Evolutionary conservation across 2,113 vertebrate genomes (phyloP).

Genomic region (Setophaga kirtlandii): DNA sequence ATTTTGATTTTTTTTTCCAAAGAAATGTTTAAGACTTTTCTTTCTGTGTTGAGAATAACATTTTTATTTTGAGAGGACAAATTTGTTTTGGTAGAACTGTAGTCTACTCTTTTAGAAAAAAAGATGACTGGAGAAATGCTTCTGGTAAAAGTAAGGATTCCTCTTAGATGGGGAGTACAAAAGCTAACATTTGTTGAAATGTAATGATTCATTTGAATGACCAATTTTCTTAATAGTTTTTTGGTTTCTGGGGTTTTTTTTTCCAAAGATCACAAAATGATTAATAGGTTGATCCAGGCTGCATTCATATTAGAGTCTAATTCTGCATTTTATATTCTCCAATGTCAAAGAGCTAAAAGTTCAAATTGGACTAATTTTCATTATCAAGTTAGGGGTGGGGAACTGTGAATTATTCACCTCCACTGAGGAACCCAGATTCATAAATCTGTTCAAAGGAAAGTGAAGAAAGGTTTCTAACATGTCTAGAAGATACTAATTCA

Average conservation of each 20-base stretch:
- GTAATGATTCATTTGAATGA: slow-evolving; percentile 57
- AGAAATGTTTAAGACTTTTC: not conserved
- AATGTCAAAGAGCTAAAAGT: slow-evolving; percentile 25
- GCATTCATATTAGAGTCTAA: slow-evolving; percentile 31
- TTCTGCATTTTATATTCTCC: slow-evolving; percentile 36
- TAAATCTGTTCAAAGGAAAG: slow-evolving; percentile 26
- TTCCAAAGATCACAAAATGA: slow-evolving; percentile 27
- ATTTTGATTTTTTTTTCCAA: not conserved
- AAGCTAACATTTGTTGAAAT: slow-evolving; percentile 58
- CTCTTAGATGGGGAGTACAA: not conserved
- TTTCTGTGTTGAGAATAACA: not conserved
- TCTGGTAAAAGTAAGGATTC: not conserved
- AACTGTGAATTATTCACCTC: slow-evolving; percentile 49
- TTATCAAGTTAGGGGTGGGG: slow-evolving; percentile 41
- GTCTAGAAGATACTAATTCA: not conserved
- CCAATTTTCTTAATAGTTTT: slow-evolving; percentile 48
- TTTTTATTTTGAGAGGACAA: not conserved
- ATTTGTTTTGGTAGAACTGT: not conserved
- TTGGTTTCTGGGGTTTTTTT: not conserved
- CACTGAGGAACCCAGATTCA: slow-evolving; percentile 21
- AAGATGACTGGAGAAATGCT: not conserved
- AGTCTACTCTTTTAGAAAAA: not conserved
- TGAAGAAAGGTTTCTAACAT: not conserved
- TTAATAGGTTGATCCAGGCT: slow-evolving; percentile 46
- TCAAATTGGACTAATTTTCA: slow-evolving; percentile 50